Conservation (phyloP, 2,888 invertebrate genomes). For the Chaitophorus viminalis region DNA sequence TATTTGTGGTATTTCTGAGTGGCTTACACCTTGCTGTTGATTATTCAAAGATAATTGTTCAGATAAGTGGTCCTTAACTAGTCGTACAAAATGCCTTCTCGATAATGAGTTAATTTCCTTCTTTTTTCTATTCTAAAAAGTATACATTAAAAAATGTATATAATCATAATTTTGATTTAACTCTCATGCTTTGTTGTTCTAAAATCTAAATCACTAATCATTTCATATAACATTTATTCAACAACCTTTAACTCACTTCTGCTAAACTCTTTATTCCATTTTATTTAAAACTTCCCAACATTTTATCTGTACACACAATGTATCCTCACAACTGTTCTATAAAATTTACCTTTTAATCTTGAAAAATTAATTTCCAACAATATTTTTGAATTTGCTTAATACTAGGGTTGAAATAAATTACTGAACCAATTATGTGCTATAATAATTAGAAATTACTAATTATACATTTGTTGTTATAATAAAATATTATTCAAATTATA, state of each 20-base stretch:
- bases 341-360: background rate
- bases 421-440: no score
- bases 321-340: background rate
- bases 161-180: no score
- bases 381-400: no score
- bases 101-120: background rate
- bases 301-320: no score
- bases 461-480: background rate
- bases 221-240: no score
- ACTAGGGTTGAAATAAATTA: no score
- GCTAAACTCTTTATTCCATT: no score
- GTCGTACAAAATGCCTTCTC: constrained; percentile 8
- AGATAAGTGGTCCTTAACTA: background rate
- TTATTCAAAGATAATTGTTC: background rate
- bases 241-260: no score
- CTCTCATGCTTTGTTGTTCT: no score
- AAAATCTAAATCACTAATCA: no score
- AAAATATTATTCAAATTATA: background rate
- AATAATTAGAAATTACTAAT: no score
- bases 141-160: constrained; percentile 1
- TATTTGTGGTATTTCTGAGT: background rate
- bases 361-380: background rate
- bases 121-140: constrained; percentile 9
- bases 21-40: background rate
- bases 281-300: no score